Evolutionary conservation across 2,797 vertebrate species (phyloP).

Genomic region (Cacajao melanocephalus): DNA sequence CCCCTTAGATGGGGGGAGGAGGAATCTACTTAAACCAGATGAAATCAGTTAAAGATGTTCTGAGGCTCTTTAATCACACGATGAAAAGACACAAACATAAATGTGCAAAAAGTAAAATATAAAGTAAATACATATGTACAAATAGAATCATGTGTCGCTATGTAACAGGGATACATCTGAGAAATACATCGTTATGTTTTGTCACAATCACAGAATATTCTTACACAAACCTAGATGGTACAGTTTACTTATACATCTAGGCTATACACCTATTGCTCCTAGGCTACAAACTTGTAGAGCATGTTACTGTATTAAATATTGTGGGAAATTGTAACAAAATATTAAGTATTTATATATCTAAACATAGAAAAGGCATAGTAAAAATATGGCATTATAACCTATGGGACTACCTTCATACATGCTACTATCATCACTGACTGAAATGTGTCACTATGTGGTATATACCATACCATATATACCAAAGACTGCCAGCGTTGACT

Average conservation of each 20-base stretch:
- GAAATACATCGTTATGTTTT: neutral
- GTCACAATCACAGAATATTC: neutral
- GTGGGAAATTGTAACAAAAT: neutral
- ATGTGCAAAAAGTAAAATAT: neutral
- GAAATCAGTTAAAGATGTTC: neutral
- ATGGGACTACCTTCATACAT: neutral
- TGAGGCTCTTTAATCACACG: neutral
- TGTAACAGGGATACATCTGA: neutral
- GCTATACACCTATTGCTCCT: neutral
- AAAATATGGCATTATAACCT: neutral
- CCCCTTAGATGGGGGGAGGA: neutral
- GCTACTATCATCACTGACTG: neutral
- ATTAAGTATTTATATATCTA: neutral
- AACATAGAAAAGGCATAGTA: neutral
- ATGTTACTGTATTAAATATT: neutral
- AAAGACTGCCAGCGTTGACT: neutral
- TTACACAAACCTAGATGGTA: neutral
- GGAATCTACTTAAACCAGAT: neutral
- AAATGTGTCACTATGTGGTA: neutral
- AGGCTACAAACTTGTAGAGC: neutral
- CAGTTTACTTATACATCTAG: neutral
- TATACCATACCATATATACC: too few species aligned
- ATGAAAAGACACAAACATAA: neutral
- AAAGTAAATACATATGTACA: neutral
- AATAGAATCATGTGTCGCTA: neutral